Conservation (phyloP, 2,888 invertebrate genomes). For the Onchidella celtica region DNA sequence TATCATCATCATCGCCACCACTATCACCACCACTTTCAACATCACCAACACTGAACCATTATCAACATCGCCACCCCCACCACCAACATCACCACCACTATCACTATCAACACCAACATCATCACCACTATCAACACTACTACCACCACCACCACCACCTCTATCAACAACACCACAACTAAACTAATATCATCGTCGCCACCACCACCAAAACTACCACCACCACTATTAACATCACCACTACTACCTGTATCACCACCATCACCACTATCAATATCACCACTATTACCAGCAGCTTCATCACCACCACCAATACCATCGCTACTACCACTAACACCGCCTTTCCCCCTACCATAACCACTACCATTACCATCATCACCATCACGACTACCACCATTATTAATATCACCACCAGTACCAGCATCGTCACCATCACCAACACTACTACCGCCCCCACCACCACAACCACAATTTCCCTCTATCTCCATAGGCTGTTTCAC, state of each 20-base stretch:
- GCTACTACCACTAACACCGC: conserved; percentile 44
- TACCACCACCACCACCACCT: too few species aligned
- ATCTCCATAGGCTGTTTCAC: too few species aligned
- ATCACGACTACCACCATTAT: conserved; percentile 53
- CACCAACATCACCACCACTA: too few species aligned
- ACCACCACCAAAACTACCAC: conserved; percentile 3
- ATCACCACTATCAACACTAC: too few species aligned
- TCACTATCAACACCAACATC: too few species aligned
- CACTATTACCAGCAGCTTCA: not conserved
- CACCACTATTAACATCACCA: not conserved
- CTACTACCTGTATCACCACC: conserved; percentile 2
- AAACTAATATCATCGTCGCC: not conserved
- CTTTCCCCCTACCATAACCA: conserved; percentile 48
- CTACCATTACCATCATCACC: conserved; percentile 52
- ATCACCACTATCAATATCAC: conserved; percentile 10
- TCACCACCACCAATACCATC: conserved; percentile 30
- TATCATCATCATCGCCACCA: not conserved
- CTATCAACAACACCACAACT: conserved; percentile 4
- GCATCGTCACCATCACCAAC: conserved; percentile 51
- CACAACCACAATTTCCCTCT: too few species aligned
- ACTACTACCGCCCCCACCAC: conserved; percentile 28
- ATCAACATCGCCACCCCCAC: too few species aligned
- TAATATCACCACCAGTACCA: conserved; percentile 52
- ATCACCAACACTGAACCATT: not conserved
- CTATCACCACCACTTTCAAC: not conserved